phyloP scores from a whole-genome alignment of 1,140 invertebrate genomes.

The Palaemon carinicauda region DNA sequence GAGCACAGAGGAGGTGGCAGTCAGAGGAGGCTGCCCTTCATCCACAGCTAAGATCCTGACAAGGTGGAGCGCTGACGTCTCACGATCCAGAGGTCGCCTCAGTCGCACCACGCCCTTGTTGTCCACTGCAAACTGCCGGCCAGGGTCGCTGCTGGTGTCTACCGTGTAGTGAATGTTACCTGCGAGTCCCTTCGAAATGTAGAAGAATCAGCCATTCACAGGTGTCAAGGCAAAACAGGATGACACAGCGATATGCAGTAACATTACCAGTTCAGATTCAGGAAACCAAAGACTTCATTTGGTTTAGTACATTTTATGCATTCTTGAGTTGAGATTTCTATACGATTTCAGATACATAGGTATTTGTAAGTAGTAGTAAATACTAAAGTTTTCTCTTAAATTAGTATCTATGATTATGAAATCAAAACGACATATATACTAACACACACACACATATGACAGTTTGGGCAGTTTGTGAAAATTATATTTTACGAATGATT shows the following conservation, averaged over 20 bases:
- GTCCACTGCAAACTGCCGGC: slow-evolving; percentile 78
- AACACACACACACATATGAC: too few relatives aligned
- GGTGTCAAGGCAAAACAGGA: background rate
- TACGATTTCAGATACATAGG: too few relatives aligned
- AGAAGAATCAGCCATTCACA: background rate
- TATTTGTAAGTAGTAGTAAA: too few relatives aligned
- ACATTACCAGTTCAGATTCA: too few relatives aligned
- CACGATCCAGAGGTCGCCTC: slow-evolving; percentile 62
- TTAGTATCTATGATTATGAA: too few relatives aligned
- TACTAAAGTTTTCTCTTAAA: too few relatives aligned
- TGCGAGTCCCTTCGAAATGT: slow-evolving; percentile 72
- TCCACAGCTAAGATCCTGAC: slow-evolving; percentile 71
- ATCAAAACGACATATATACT: too few relatives aligned
- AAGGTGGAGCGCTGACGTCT: background rate
- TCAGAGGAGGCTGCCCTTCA: slow-evolving; percentile 65
- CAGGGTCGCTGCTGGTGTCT: slow-evolving; percentile 75
- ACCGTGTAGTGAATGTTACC: slow-evolving; percentile 81
- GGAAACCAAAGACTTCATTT: too few relatives aligned
- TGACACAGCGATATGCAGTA: background rate
- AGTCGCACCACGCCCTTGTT: slow-evolving; percentile 82
- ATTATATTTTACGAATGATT: too few relatives aligned
- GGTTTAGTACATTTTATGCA: too few relatives aligned
- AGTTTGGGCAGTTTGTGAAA: too few relatives aligned
- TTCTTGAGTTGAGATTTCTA: too few relatives aligned
- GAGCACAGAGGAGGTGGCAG: slow-evolving; percentile 69